Evolutionary conservation across 2,113 vertebrate genomes (phyloP).

Genomic region (Tilapia sparmanii): DNA sequence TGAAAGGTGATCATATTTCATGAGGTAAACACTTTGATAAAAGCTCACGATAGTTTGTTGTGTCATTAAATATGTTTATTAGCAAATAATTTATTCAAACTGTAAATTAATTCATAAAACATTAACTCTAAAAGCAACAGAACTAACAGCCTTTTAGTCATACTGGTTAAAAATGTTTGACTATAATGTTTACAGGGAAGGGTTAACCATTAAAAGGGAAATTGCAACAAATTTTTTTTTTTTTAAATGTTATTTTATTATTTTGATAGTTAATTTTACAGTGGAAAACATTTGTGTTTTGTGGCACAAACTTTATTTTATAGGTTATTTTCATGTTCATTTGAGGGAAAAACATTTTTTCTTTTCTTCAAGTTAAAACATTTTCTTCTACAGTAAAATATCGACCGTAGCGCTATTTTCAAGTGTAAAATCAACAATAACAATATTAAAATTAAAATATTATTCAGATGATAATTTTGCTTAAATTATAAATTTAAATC

Average conservation of each 20-base stretch:
- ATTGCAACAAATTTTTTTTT: background rate
- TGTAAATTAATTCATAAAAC: background rate
- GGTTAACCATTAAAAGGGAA: fast-evolving
- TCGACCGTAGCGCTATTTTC: fast-evolving
- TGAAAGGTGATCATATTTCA: fast-evolving
- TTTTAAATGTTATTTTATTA: background rate
- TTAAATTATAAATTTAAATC: background rate
- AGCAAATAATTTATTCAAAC: background rate
- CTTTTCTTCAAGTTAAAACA: background rate
- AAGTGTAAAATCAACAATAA: background rate
- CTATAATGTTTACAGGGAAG: background rate
- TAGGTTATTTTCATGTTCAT: background rate
- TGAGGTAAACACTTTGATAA: background rate
- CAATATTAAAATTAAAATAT: background rate
- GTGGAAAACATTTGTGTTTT: background rate
- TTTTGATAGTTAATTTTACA: background rate
- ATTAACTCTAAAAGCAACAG: background rate
- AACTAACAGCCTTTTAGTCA: background rate
- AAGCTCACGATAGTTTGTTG: background rate
- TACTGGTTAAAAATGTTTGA: background rate
- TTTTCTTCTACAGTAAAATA: background rate
- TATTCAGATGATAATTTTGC: background rate
- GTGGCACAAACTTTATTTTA: background rate
- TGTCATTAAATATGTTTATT: background rate
- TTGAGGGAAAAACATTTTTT: background rate